A percentile compares a stretch with the other conserved stretches of the same genome.
phyloP scores from a whole-genome alignment of 2,113 vertebrate species.

The Sceloporus tristichus region DNA sequence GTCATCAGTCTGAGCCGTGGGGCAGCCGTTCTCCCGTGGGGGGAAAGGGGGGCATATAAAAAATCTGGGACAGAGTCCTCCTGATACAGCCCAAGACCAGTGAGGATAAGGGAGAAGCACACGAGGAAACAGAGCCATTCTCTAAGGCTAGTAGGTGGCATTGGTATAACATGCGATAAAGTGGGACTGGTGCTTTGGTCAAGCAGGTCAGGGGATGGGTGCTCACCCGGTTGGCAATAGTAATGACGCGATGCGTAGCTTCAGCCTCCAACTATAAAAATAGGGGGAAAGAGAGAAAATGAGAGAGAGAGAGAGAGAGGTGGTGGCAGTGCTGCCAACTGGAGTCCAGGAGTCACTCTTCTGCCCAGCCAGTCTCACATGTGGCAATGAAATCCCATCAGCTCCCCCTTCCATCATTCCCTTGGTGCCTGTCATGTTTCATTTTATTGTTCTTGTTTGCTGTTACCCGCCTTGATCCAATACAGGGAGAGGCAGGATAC shows the following conservation, averaged over 20 bases:
- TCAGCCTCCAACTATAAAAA: constrained; percentile 90
- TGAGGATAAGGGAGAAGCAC: no score
- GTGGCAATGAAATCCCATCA: background rate
- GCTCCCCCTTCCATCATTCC: background rate
- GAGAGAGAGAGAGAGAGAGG: background rate
- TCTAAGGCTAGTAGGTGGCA: background rate
- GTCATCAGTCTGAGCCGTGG: background rate
- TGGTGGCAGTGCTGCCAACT: background rate
- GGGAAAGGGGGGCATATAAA: background rate
- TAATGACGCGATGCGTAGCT: constrained; percentile 93
- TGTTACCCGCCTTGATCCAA: no score
- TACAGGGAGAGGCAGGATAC: no score
- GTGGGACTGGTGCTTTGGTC: background rate
- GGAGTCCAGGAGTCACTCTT: no score
- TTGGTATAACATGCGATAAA: background rate
- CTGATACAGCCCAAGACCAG: no score
- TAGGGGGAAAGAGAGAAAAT: constrained; percentile 32
- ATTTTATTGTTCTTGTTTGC: no score
- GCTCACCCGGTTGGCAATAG: constrained; percentile 95
- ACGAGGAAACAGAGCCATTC: background rate
- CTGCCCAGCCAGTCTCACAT: background rate
- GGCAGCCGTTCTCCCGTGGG: no score
- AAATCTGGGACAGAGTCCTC: background rate
- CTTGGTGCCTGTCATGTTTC: background rate
- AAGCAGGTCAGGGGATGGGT: background rate